phyloP scores from a whole-genome alignment of 2,888 invertebrate species.

The Cephus spinipes region DNA sequence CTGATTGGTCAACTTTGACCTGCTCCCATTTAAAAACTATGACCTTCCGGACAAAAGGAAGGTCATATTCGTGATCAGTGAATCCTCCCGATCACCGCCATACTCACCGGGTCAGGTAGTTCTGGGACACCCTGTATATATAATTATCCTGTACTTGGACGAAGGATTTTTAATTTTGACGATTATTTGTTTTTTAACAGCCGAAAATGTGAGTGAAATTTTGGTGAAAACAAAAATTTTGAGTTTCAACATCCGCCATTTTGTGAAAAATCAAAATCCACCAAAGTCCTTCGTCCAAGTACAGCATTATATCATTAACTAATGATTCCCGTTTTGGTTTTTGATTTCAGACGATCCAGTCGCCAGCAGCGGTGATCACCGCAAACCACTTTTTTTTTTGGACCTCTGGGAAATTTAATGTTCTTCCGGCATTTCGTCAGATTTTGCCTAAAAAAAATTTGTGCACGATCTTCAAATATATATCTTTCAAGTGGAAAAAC shows the following conservation, averaged over 20 bases:
- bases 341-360: conserved; percentile 2
- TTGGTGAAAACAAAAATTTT: not conserved
- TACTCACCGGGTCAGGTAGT: too few species aligned
- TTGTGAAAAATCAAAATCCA: not conserved
- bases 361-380: conserved; percentile 10
- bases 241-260: not conserved
- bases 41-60: too few species aligned
- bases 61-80: too few species aligned
- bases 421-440: not conserved
- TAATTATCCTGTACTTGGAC: not conserved
- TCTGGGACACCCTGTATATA: too few species aligned
- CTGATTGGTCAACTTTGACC: too few species aligned
- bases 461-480: not conserved
- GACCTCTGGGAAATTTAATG: conserved; percentile 8
- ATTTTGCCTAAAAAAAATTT: conserved; percentile 3
- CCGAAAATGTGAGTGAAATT: too few species aligned
- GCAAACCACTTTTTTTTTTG: conserved; percentile 6
- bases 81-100: too few species aligned
- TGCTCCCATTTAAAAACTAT: too few species aligned
- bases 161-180: too few species aligned
- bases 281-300: conserved; percentile 9
- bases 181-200: too few species aligned
- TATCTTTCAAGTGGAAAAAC: not conserved
- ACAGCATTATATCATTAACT: conserved; percentile 7
- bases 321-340: not conserved